phyloP scores from a whole-genome alignment of 1,140 invertebrate genomes.

The Brachionus koreanus region DNA sequence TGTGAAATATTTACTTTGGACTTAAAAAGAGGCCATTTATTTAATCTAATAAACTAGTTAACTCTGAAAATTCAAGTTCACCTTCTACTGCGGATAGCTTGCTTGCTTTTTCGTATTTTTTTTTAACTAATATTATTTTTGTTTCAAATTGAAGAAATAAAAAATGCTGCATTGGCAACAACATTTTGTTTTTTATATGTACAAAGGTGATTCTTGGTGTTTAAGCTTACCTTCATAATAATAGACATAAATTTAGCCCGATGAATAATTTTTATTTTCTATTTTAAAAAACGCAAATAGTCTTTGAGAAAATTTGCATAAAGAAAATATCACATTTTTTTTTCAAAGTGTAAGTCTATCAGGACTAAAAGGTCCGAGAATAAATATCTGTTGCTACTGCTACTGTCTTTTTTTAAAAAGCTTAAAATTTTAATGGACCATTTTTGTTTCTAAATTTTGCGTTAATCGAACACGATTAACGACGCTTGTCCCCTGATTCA shows the following conservation, averaged over 20 bases:
- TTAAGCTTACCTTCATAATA: constrained; percentile 2
- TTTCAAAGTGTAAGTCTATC: background rate
- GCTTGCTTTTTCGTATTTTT: background rate
- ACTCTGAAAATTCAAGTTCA: background rate
- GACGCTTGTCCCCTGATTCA: background rate
- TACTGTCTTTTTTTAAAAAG: background rate
- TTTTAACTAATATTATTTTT: too few relatives aligned
- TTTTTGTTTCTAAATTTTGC: background rate
- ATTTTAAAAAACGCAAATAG: background rate
- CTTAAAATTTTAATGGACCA: background rate
- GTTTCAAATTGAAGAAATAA: background rate
- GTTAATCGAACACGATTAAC: background rate
- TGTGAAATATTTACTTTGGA: background rate
- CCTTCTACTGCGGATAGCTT: background rate
- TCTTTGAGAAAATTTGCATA: constrained; percentile 8
- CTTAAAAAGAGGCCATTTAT: background rate
- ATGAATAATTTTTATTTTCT: background rate
- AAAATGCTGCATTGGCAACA: background rate
- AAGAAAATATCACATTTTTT: background rate
- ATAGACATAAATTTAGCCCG: background rate
- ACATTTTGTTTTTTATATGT: background rate
- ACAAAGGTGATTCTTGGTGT: background rate
- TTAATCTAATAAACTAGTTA: background rate
- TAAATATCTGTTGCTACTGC: background rate
- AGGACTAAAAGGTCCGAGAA: background rate